These are phyloP conservation scores for Protaetia brevitarsis DNA, from an alignment of 1,140 invertebrate species.

Conservation along the genomic window DNA sequence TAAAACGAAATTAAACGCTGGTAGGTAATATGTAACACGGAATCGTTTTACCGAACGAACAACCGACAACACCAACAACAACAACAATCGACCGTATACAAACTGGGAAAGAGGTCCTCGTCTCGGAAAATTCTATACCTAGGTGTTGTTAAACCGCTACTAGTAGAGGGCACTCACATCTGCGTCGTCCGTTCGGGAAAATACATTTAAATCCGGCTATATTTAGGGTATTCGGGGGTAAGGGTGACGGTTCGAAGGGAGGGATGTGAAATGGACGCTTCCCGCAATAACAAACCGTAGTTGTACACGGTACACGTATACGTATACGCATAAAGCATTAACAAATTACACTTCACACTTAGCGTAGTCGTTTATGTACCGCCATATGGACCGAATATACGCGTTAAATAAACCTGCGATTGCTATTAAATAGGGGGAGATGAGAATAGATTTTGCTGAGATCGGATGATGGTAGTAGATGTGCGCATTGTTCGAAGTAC, in stretches of 20 bases:
- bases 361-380: slow-evolving; percentile 38
- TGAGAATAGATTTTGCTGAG: too few species aligned
- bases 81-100: too few species aligned
- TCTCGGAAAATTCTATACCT: slow-evolving; percentile 3
- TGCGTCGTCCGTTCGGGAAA: slow-evolving; percentile 7
- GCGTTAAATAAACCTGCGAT: slow-evolving; percentile 38
- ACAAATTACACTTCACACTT: slow-evolving; percentile 46
- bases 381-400: slow-evolving; percentile 45
- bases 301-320: too few species aligned
- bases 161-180: neutral
- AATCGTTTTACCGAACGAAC: slow-evolving; percentile 13
- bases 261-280: slow-evolving; percentile 36
- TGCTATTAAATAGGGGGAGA: too few species aligned
- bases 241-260: slow-evolving; percentile 27
- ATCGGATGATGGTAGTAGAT: too few species aligned
- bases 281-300: slow-evolving; percentile 45
- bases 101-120: slow-evolving; percentile 2
- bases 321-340: slow-evolving; percentile 37
- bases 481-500: too few species aligned
- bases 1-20: slow-evolving; percentile 9
- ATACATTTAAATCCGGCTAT: slow-evolving; percentile 30
- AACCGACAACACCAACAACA: too few species aligned
- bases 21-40: slow-evolving; percentile 6
- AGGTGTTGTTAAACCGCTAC: too few species aligned
- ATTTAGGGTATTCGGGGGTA: slow-evolving; percentile 24